Conservation (phyloP, 2,888 invertebrate genomes). For the Galerucella calmariensis region DNA sequence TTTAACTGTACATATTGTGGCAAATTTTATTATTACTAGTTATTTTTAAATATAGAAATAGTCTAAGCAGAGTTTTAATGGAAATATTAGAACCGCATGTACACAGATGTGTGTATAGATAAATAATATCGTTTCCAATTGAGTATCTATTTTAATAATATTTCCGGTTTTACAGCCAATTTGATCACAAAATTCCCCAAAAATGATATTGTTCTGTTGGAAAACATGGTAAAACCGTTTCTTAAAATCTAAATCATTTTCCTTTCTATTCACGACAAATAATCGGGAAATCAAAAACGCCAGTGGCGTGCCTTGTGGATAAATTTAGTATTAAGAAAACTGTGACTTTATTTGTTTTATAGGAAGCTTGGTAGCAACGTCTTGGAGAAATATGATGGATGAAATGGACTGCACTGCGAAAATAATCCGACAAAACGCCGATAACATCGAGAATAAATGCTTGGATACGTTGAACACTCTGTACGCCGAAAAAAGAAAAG, state of each 20-base stretch:
- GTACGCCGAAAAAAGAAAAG: constrained; percentile 87
- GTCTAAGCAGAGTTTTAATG: neutral
- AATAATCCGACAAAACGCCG: constrained; percentile 85
- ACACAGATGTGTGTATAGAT: neutral
- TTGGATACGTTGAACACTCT: constrained; percentile 83
- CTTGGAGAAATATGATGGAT: constrained; percentile 89
- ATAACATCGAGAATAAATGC: constrained; percentile 84
- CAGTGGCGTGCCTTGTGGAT: no score
- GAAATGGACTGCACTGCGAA: constrained; percentile 89
- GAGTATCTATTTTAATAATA: no score
- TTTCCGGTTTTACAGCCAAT: no score
- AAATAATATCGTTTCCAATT: neutral
- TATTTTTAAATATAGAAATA: neutral
- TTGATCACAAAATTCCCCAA: no score
- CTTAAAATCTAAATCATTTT: no score
- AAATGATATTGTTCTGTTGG: no score
- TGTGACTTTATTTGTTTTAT: constrained; percentile 9
- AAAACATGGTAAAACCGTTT: no score
- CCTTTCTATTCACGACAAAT: no score
- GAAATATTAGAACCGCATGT: neutral
- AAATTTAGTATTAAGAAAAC: no score
- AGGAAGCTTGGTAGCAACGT: constrained; percentile 76
- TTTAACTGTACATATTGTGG: neutral
- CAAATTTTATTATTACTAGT: neutral
- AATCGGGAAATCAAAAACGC: no score